Conservation (phyloP, 2,113 vertebrate genomes). For the Elaphurus davidianus region DNA sequence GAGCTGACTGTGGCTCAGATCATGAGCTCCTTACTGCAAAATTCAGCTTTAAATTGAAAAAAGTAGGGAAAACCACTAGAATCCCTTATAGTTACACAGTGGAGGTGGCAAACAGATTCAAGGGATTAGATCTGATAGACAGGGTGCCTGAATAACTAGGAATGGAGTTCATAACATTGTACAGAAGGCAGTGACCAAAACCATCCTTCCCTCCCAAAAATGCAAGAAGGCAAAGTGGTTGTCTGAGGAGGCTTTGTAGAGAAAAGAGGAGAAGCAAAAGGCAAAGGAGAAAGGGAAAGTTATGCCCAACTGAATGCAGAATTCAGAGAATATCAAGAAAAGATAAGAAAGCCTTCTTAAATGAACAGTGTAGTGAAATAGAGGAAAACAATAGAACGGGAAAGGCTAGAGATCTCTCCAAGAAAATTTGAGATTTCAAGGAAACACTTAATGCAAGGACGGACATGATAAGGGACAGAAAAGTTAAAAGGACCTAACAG, state of each 20-base stretch:
- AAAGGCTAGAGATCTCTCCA: not conserved
- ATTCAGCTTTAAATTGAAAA: not conserved
- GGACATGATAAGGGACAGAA: not conserved
- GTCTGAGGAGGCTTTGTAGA: not conserved
- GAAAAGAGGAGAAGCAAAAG: not conserved
- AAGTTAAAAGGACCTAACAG: not conserved
- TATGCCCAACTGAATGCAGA: not conserved
- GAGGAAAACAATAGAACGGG: not conserved
- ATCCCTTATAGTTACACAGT: not conserved
- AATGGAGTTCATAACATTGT: not conserved
- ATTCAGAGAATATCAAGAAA: not conserved
- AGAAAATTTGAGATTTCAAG: not conserved
- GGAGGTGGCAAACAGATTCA: not conserved
- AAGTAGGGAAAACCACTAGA: not conserved
- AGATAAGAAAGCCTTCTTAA: not conserved
- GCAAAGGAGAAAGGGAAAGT: not conserved
- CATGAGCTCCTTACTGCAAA: not conserved
- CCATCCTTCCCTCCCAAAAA: not conserved
- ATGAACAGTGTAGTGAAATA: not conserved
- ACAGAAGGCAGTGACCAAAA: not conserved
- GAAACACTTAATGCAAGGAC: not conserved
- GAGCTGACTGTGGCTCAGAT: not conserved
- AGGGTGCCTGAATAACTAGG: not conserved
- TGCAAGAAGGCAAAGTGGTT: not conserved
- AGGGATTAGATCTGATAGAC: not conserved